A percentile compares a stretch with the other conserved stretches of the same genome.
Evolutionary conservation across 2,888 invertebrate species (phyloP).

Genomic region (Parelbella ahira): DNA sequence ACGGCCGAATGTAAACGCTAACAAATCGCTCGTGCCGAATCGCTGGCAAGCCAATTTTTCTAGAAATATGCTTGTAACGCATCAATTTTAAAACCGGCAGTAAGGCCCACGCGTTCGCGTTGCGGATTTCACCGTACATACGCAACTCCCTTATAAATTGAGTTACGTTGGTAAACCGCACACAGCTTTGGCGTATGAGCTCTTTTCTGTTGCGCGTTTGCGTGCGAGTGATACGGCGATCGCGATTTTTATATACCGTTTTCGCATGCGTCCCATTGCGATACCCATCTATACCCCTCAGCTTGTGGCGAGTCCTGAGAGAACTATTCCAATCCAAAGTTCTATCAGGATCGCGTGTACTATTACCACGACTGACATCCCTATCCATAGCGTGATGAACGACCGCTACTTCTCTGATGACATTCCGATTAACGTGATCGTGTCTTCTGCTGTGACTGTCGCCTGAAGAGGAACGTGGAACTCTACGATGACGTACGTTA

Average conservation of each 20-base stretch:
- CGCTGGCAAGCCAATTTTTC: background rate
- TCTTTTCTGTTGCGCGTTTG: conserved; percentile 1
- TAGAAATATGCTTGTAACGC: background rate
- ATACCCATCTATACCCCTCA: too few relatives aligned
- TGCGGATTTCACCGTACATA: conserved; percentile 2
- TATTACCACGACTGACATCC: background rate
- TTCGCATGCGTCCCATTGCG: conserved; percentile 12
- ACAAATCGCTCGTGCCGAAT: conserved; percentile 9
- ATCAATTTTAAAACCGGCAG: conserved; percentile 1
- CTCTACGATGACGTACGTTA: background rate
- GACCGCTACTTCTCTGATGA: background rate
- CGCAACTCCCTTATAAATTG: conserved; percentile 5
- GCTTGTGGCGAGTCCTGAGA: too few relatives aligned
- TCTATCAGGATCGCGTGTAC: conserved; percentile 3
- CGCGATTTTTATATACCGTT: background rate
- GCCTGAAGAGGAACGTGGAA: background rate
- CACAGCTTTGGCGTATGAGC: background rate
- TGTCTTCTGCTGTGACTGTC: too few relatives aligned
- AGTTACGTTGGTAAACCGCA: background rate
- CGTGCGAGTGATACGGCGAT: conserved; percentile 4
- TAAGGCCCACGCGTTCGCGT: background rate
- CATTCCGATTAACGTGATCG: background rate
- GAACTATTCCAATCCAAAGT: too few relatives aligned
- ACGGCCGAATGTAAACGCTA: conserved; percentile 1
- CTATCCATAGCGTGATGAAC: conserved; percentile 4